Conservation (phyloP, 2,797 vertebrate species). For the Taeniopygia guttata region DNA sequence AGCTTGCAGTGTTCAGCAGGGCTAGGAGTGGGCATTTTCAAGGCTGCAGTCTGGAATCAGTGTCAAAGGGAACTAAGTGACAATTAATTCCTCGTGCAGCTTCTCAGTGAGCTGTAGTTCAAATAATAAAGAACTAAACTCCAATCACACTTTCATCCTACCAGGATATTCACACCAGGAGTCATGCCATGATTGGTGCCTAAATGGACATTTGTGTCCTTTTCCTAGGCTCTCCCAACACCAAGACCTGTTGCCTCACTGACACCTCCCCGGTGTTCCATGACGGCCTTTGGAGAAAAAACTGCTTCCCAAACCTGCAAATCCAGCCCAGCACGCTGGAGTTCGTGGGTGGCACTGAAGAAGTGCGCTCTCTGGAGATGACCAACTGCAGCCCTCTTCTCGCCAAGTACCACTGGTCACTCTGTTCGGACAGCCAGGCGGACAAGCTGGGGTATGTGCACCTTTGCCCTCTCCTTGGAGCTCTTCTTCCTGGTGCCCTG, state of each 20-base stretch:
- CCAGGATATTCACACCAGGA: neutral
- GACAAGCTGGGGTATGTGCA: too few relatives aligned
- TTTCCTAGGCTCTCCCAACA: conserved; percentile 82
- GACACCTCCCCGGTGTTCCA: conserved; percentile 71
- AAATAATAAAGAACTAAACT: neutral
- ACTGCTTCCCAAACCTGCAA: too few relatives aligned
- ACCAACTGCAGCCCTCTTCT: too few relatives aligned
- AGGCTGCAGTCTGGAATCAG: neutral
- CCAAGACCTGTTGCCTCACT: conserved; percentile 75
- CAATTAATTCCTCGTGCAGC: neutral
- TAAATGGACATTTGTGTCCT: neutral
- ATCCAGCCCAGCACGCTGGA: too few relatives aligned
- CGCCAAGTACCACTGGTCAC: too few relatives aligned
- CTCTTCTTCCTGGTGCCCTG: too few relatives aligned
- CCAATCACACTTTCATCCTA: neutral
- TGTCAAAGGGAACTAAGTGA: neutral
- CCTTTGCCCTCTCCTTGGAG: too few relatives aligned
- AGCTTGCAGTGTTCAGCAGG: neutral
- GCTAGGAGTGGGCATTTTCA: neutral
- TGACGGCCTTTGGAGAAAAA: neutral
- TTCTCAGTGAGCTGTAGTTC: neutral
- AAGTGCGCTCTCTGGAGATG: too few relatives aligned
- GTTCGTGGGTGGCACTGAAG: too few relatives aligned
- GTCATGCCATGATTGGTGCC: neutral
- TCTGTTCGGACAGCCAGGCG: too few relatives aligned